Conservation (phyloP, 2,113 vertebrate genomes). For the Neotragus moschatus region DNA sequence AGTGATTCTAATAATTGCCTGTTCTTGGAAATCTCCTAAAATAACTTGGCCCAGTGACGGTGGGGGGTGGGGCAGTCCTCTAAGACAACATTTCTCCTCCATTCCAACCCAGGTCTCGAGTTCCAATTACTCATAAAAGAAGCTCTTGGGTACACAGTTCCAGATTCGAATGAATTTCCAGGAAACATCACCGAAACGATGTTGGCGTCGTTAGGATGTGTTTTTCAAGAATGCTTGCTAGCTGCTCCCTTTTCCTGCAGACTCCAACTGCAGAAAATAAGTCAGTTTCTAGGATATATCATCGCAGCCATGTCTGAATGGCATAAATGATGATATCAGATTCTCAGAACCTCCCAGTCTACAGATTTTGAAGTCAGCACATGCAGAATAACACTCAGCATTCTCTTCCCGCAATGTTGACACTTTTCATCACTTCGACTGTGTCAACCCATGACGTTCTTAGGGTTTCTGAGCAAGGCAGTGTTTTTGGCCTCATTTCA, state of each 20-base stretch:
- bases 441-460: neutral
- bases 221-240: constrained; percentile 30
- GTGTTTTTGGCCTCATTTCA: neutral
- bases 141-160: neutral
- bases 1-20: neutral
- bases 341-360: constrained; percentile 52
- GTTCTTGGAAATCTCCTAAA: constrained; percentile 39
- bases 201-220: neutral
- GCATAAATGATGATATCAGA: constrained; percentile 28
- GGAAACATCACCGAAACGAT: constrained; percentile 38
- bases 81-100: neutral
- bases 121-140: constrained; percentile 43
- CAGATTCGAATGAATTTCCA: constrained; percentile 50
- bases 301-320: neutral
- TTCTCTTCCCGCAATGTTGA: neutral
- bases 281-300: neutral
- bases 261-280: neutral
- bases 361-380: constrained; percentile 53
- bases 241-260: neutral
- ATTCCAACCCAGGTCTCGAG: neutral
- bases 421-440: rapidly evolving
- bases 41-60: neutral
- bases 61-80: neutral
- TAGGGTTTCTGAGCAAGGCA: neutral
- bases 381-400: neutral